Evolutionary conservation across 2,888 invertebrate genomes (phyloP).

Genomic region (Xestia sexstrigata): DNA sequence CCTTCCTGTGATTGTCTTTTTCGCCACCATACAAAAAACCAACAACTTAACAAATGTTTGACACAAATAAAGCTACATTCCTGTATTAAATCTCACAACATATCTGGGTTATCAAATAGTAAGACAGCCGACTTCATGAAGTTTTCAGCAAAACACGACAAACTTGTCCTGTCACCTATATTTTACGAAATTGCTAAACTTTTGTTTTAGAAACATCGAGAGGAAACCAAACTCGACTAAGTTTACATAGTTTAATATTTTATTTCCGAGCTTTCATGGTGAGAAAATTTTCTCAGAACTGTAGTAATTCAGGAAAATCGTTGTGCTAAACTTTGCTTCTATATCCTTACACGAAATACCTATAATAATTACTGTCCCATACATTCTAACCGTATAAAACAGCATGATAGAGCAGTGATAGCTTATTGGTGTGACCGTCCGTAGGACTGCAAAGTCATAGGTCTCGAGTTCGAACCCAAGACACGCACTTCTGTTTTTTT

Average conservation of each 20-base stretch:
- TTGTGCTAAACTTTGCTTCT: not conserved
- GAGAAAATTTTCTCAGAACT: constrained; percentile 14
- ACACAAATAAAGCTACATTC: not conserved
- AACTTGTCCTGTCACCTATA: constrained; percentile 41
- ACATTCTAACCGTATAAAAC: too few relatives aligned
- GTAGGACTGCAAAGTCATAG: too few relatives aligned
- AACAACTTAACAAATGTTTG: too few relatives aligned
- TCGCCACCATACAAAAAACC: not conserved
- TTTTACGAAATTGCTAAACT: constrained; percentile 57
- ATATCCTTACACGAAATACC: not conserved
- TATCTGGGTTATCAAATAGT: not conserved
- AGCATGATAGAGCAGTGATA: too few relatives aligned
- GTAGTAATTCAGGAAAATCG: not conserved
- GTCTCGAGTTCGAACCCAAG: too few relatives aligned
- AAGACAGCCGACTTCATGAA: not conserved
- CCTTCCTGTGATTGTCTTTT: not conserved
- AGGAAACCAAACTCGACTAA: constrained; percentile 38
- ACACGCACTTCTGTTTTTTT: too few relatives aligned
- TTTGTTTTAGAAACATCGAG: constrained; percentile 56
- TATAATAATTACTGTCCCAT: not conserved
- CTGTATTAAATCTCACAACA: not conserved
- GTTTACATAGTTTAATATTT: constrained; percentile 58
- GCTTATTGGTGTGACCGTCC: too few relatives aligned
- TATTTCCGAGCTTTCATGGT: constrained; percentile 40
- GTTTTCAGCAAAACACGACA: not conserved